Conservation (phyloP, 2,113 vertebrate genomes). For the Bujurquina vittata region DNA sequence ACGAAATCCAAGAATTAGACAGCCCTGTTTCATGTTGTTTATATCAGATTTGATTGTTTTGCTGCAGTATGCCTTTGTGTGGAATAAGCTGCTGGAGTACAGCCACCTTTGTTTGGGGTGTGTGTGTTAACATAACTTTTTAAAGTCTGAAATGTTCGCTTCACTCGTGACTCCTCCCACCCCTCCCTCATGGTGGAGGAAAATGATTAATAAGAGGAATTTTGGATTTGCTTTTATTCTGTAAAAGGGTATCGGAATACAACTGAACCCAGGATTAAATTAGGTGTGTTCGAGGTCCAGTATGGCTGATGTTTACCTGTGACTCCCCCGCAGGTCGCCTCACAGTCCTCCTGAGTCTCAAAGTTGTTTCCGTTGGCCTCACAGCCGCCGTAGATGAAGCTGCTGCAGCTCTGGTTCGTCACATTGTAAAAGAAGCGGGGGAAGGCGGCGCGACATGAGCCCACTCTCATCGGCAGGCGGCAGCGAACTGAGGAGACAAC, state of each 20-base stretch:
- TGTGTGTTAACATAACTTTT: too few relatives aligned
- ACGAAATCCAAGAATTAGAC: background rate
- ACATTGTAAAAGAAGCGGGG: slow-evolving; percentile 80
- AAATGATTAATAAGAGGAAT: background rate
- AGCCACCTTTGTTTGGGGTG: background rate
- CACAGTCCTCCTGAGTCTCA: slow-evolving; percentile 67
- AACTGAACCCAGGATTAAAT: too few relatives aligned
- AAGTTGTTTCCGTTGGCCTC: slow-evolving; percentile 81
- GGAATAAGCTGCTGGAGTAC: background rate
- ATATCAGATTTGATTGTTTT: background rate
- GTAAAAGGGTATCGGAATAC: too few relatives aligned
- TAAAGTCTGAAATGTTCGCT: too few relatives aligned
- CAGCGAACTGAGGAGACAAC: slow-evolving; percentile 71
- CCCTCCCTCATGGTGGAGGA: background rate
- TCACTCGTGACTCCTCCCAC: background rate
- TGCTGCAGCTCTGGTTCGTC: slow-evolving; percentile 64
- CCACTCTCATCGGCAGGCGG: slow-evolving; percentile 56
- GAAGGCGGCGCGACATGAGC: slow-evolving; percentile 79
- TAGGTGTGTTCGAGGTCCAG: too few relatives aligned
- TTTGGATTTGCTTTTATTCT: too few relatives aligned
- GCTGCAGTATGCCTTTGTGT: background rate
- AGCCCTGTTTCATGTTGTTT: background rate
- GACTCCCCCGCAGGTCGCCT: slow-evolving; percentile 66
- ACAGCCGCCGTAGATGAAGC: slow-evolving; percentile 86
- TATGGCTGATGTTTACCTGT: slow-evolving; percentile 47